Conservation (phyloP, 1,140 invertebrate genomes). For the Nephila pilipes region DNA sequence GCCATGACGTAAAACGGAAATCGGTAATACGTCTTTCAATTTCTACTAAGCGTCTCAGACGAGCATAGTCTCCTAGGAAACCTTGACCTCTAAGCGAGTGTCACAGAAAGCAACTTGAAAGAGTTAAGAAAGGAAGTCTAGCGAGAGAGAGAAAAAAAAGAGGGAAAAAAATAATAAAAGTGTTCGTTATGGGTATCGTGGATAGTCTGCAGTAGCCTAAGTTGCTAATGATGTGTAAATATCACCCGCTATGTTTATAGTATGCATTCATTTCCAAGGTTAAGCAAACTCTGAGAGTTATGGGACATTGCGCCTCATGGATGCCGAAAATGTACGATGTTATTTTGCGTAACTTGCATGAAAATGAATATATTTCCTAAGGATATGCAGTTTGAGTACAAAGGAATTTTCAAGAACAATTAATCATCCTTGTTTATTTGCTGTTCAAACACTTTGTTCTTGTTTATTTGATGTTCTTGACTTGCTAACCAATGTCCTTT, state of each 20-base stretch:
- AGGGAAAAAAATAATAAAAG: background rate
- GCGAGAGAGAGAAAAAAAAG: background rate
- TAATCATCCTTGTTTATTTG: too few species aligned
- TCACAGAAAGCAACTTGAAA: constrained; percentile 42
- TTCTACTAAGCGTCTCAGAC: constrained; percentile 13
- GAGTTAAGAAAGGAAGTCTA: constrained; percentile 40
- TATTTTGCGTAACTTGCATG: constrained; percentile 18
- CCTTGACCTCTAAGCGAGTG: constrained; percentile 62
- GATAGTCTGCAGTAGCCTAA: constrained; percentile 29
- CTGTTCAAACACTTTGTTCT: too few species aligned
- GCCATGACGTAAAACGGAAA: constrained; percentile 40
- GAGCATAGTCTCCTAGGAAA: constrained; percentile 10
- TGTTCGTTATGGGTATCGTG: constrained; percentile 44
- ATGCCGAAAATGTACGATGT: background rate
- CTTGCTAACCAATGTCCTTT: too few species aligned
- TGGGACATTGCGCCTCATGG: background rate
- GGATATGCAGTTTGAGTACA: background rate
- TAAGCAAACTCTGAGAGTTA: constrained; percentile 15
- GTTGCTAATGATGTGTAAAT: constrained; percentile 49
- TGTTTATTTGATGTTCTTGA: too few species aligned
- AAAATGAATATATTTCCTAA: background rate
- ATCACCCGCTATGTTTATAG: constrained; percentile 50
- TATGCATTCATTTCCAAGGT: constrained; percentile 39
- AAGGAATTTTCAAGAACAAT: background rate
- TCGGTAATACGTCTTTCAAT: constrained; percentile 30